phyloP scores from a whole-genome alignment of 2,797 vertebrate species.

The Naso thynnoides region DNA sequence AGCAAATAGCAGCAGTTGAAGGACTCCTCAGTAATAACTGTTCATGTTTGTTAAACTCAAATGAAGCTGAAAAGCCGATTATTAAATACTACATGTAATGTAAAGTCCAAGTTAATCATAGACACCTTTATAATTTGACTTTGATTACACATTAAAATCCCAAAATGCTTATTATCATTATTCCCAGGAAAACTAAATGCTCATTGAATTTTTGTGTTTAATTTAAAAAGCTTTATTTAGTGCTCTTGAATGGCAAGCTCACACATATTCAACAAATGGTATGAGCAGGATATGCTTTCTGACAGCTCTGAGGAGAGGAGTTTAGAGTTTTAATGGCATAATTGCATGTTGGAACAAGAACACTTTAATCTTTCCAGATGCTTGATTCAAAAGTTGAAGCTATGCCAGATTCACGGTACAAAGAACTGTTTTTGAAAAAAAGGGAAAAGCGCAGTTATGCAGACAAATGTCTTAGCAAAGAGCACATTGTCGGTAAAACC shows the following conservation, averaged over 20 bases:
- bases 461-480: conserved; percentile 25
- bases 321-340: conserved; percentile 37
- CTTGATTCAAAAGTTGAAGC: conserved; percentile 33
- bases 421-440: conserved; percentile 20
- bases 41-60: not conserved
- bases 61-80: not conserved
- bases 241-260: not conserved
- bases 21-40: not conserved
- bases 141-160: conserved; percentile 2
- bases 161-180: not conserved
- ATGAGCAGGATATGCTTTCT: conserved; percentile 12
- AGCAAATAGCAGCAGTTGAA: not conserved
- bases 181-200: not conserved
- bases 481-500: conserved; percentile 10
- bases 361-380: conserved; percentile 22
- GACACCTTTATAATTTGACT: not conserved
- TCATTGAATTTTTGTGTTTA: not conserved
- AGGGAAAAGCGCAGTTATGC: conserved; percentile 2
- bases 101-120: not conserved
- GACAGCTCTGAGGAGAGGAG: conserved; percentile 28
- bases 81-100: not conserved
- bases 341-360: conserved; percentile 44
- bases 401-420: conserved; percentile 11
- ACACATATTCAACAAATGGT: conserved; percentile 6
- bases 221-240: not conserved